These are phyloP conservation scores for Agapornis roseicollis DNA, from an alignment of 2,113 vertebrate genomes.

Conservation along the genomic window DNA sequence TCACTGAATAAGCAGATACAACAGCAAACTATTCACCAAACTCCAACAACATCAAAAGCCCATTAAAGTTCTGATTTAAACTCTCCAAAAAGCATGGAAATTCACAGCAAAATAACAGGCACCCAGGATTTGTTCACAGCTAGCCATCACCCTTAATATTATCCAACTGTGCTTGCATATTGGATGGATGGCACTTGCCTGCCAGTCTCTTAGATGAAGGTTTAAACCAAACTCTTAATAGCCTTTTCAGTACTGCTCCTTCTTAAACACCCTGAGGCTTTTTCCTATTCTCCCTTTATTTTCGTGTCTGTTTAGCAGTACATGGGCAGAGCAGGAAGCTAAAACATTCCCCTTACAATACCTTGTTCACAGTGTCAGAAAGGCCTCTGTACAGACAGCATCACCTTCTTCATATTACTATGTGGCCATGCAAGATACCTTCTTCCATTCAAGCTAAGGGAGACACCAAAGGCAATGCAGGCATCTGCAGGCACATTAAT, in stretches of 20 bases:
- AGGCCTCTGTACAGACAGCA: neutral
- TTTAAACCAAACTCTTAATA: neutral
- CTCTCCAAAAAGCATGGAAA: slow-evolving; percentile 48
- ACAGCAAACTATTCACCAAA: slow-evolving; percentile 63
- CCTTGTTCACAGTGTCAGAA: too few relatives aligned
- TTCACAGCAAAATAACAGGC: slow-evolving; percentile 26
- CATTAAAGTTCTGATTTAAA: slow-evolving; percentile 69
- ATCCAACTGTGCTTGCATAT: slow-evolving; percentile 31
- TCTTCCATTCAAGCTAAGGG: neutral
- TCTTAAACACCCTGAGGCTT: neutral
- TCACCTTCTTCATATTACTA: neutral
- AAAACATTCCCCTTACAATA: neutral
- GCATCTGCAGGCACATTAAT: neutral
- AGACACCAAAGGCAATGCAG: accelerated
- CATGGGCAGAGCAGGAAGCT: neutral
- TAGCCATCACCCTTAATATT: slow-evolving; percentile 40
- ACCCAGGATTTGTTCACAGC: slow-evolving; percentile 25
- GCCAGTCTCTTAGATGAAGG: neutral
- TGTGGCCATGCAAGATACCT: neutral
- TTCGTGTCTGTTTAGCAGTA: neutral
- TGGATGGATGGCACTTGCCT: slow-evolving; percentile 5
- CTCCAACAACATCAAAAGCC: slow-evolving; percentile 66
- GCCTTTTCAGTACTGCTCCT: neutral
- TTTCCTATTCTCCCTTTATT: neutral
- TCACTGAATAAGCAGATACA: slow-evolving; percentile 72